Conservation (phyloP, 2,113 vertebrate species). For the Addax nasomaculatus region DNA sequence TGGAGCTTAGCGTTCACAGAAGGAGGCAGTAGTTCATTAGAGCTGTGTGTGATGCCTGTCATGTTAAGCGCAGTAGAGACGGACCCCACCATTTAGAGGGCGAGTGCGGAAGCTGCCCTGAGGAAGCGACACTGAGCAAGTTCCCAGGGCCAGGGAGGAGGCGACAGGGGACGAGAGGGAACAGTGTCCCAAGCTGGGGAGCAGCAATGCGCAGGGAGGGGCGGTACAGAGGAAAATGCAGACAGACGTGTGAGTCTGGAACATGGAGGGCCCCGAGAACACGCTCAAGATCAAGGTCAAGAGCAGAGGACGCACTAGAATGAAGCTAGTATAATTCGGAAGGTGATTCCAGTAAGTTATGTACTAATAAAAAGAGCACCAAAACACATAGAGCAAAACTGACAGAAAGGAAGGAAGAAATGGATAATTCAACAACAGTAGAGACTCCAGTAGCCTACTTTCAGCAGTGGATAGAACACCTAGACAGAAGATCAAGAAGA, state of each 20-base stretch:
- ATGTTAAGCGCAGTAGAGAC: not conserved
- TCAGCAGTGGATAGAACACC: not conserved
- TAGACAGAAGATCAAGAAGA: not conserved
- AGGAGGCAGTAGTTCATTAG: not conserved
- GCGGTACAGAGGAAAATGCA: not conserved
- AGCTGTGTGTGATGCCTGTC: fast-evolving
- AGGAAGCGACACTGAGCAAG: not conserved
- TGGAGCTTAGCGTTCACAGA: not conserved
- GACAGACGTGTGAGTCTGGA: not conserved
- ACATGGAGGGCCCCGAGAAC: not conserved
- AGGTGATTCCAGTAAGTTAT: not conserved
- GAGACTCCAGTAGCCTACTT: not conserved
- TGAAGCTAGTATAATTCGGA: not conserved
- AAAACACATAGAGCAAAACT: not conserved
- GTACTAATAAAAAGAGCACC: not conserved
- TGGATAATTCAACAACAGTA: not conserved
- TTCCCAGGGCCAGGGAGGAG: not conserved
- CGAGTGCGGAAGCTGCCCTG: too few relatives aligned
- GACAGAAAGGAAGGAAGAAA: not conserved
- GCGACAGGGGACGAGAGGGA: not conserved
- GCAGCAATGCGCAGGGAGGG: not conserved
- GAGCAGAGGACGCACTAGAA: not conserved
- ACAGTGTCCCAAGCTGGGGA: not conserved
- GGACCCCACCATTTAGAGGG: not conserved
- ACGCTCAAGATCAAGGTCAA: not conserved